Base-by-base conservation (phyloP, 2,888 invertebrate genomes). In the Amiota communis region DNA sequence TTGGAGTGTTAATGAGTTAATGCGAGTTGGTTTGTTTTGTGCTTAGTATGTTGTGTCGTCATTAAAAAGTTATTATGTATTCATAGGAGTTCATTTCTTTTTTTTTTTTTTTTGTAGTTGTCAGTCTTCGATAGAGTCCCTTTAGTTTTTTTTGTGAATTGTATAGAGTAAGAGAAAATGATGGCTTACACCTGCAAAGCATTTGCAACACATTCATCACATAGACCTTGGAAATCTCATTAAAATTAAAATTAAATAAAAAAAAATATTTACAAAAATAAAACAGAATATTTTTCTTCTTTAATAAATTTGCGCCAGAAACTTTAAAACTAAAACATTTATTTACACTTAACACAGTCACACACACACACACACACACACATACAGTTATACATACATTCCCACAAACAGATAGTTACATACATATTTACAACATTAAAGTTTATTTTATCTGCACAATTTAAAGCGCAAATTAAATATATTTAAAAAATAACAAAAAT, bases 51-150 rank as follows among this genome's bases (percentile, higher is more conserved):
- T 36, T 6, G 36, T 36, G 36, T 36, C 3, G 36, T 36, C 3
- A 36, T n/a, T 12, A 17, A 12, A 57, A 17, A 57, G 23, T 23
- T 23, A 2, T 23, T 2, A 23, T 23, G 23, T 23, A 3, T 23
- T 23, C 23, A 23, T 23, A 23, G 15, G 15, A n/a, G 10, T 48
- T 49, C 59, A 59, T 53, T 65, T 67, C 20, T 75, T 72, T 77
- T 71, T 65, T 83, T 75, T 77, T 75, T 75, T 77, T n/a, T n/a
- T n/a, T n/a, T n/a, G n/a, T n/a, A 79, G 80, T 79, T 80, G 81
- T 83, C 83, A 83, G 83, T 83, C 83, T 83, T 83, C 80, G 76
- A 49, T 80, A 83, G 81, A 83, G 84, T 83, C 84, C 83, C 79
- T 81, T 75, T 76, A n/a, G n/a, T n/a, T 64, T 67, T 80, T 81